Conservation (phyloP, 2,113 vertebrate genomes). For the Ivindomyrus marchei region DNA sequence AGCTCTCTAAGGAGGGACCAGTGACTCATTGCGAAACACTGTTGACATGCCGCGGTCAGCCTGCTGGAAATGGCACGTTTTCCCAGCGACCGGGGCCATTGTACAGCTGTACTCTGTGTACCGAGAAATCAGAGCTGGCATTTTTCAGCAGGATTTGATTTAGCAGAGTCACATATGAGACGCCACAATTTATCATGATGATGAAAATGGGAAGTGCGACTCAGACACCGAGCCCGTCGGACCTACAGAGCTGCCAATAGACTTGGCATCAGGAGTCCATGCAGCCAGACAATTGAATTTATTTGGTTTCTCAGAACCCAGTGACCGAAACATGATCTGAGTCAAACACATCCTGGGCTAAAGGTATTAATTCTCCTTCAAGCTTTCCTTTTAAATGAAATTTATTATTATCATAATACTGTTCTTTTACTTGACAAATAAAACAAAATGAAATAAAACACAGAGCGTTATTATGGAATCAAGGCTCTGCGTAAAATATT, state of each 20-base stretch:
- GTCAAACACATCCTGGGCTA: background rate
- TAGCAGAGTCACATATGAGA: background rate
- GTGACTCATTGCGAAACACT: background rate
- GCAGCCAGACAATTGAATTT: background rate
- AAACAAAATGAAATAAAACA: background rate
- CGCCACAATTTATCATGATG: background rate
- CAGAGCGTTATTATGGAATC: background rate
- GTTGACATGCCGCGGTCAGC: background rate
- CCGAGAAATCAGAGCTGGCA: background rate
- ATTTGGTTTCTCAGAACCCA: background rate
- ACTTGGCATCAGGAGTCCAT: background rate
- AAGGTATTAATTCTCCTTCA: background rate
- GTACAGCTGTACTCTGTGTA: background rate
- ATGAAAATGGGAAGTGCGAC: background rate
- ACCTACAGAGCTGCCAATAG: background rate
- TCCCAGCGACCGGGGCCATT: background rate
- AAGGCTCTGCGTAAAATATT: background rate
- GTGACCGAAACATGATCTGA: background rate
- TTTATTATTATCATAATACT: background rate
- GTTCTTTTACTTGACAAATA: background rate
- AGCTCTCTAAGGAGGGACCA: background rate
- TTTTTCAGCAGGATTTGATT: conserved; percentile 3
- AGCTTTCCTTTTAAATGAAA: background rate
- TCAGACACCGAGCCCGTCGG: background rate
- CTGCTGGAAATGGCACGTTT: background rate